These are phyloP conservation scores for Acronicta aceris DNA, from an alignment of 2,888 invertebrate species.

Conservation along the genomic window DNA sequence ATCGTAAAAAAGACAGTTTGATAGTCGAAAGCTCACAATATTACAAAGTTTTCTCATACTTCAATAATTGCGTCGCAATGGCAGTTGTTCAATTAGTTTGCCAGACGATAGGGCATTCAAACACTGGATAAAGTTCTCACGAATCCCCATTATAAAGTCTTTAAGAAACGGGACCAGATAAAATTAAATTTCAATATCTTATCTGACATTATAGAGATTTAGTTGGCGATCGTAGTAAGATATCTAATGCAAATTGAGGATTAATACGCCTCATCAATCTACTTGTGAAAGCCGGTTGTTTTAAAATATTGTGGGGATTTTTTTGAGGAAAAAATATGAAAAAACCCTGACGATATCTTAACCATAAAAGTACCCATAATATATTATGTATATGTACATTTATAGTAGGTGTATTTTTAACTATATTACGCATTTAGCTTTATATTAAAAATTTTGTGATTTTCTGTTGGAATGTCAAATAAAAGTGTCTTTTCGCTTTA, in stretches of 20 bases:
- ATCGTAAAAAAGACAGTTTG: conserved; percentile 48
- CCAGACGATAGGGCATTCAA: conserved; percentile 56
- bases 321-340: background rate
- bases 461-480: too few species aligned
- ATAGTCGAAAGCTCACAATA: conserved; percentile 50
- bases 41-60: conserved; percentile 62
- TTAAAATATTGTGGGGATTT: conserved; percentile 20
- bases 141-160: conserved; percentile 72
- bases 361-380: too few species aligned
- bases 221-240: conserved; percentile 51
- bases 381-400: too few species aligned
- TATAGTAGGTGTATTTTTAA: too few species aligned
- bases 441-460: too few species aligned
- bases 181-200: conserved; percentile 77
- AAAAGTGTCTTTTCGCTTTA: too few species aligned
- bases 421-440: too few species aligned
- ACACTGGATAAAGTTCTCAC: conserved; percentile 65
- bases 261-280: conserved; percentile 57
- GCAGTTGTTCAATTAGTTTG: conserved; percentile 72
- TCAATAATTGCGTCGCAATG: conserved; percentile 61
- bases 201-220: conserved; percentile 67
- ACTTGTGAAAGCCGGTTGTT: conserved; percentile 18
- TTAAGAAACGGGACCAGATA: conserved; percentile 68
- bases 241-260: conserved; percentile 57
- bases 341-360: too few species aligned